A percentile compares a stretch with the other conserved stretches of the same genome.
Evolutionary conservation across 2,797 vertebrate genomes (phyloP).

Genomic region (Neoniphon sammara): DNA sequence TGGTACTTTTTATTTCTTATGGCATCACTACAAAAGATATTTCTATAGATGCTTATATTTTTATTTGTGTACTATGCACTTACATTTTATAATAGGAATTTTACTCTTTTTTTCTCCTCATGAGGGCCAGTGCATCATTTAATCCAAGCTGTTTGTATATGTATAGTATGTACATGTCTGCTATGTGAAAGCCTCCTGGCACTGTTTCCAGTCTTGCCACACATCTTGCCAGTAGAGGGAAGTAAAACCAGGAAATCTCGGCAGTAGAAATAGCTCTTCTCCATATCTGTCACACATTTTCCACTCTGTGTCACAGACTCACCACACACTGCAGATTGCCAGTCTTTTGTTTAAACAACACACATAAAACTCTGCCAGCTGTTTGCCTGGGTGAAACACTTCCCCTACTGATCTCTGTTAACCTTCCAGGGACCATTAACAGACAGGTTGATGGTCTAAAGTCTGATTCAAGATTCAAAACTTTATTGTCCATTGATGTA

Average conservation of each 20-base stretch:
- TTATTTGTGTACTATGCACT: too few relatives aligned
- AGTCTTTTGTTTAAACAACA: constrained; percentile 45
- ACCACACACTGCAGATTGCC: constrained; percentile 24
- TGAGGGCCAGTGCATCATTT: too few relatives aligned
- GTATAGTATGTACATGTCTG: background rate
- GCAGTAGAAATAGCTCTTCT: constrained; percentile 63
- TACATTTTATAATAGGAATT: too few relatives aligned
- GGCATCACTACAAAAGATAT: too few relatives aligned
- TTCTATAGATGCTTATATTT: too few relatives aligned
- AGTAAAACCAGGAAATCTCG: constrained; percentile 58
- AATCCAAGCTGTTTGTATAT: background rate
- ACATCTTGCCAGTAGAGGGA: constrained; percentile 65
- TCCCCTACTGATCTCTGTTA: constrained; percentile 12
- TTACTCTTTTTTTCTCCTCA: too few relatives aligned
- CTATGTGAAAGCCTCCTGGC: background rate
- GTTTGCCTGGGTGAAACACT: constrained; percentile 26
- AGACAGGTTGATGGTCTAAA: constrained; percentile 4
- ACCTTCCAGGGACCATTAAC: constrained; percentile 18
- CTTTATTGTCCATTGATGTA: background rate
- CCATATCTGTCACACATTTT: constrained; percentile 58
- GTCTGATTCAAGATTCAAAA: constrained; percentile 12
- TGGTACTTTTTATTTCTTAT: background rate
- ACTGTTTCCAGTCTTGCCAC: constrained; percentile 26
- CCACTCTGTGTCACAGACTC: constrained; percentile 52
- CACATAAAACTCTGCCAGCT: constrained; percentile 16